These are phyloP conservation scores for Henricia sp. DNA, from an alignment of 53 echinoderm and acorn worm genomes.

Conservation along the genomic window DNA sequence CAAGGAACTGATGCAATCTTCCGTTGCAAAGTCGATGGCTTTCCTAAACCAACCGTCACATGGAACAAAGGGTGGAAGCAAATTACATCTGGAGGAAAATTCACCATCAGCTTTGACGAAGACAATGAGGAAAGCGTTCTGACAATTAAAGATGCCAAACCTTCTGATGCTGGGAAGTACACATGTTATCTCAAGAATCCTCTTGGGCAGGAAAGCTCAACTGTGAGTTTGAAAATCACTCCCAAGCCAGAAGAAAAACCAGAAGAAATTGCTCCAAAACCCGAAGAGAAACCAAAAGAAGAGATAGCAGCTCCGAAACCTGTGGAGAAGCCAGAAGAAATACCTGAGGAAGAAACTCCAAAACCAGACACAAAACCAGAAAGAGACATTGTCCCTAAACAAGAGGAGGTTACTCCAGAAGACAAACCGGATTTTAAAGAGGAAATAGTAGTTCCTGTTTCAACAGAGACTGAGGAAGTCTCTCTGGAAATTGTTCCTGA, in stretches of 20 bases:
- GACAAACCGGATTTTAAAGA: conserved; percentile 12
- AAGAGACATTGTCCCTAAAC: conserved; percentile 2
- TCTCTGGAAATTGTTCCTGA: conserved; percentile 8
- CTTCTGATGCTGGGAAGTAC: conserved; percentile 92
- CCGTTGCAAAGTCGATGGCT: conserved; percentile 78
- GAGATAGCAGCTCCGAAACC: background rate
- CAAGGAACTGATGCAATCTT: conserved; percentile 83
- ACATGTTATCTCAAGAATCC: conserved; percentile 82
- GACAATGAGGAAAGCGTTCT: conserved; percentile 80
- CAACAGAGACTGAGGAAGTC: conserved; percentile 16
- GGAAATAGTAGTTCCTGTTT: conserved; percentile 15
- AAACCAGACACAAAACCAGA: conserved; percentile 8
- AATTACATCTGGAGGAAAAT: conserved; percentile 75
- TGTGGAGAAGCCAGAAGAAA: background rate
- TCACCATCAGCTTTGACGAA: conserved; percentile 76
- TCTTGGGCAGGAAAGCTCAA: conserved; percentile 77
- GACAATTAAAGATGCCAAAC: conserved; percentile 69
- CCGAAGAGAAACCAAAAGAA: conserved; percentile 9
- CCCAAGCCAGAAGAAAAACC: conserved; percentile 66
- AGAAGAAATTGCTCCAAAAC: conserved; percentile 26
- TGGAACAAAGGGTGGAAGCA: conserved; percentile 98
- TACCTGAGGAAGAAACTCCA: background rate
- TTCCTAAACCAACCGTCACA: conserved; percentile 74
- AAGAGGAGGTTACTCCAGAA: conserved; percentile 31
- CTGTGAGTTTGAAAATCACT: conserved; percentile 69